Conservation (phyloP, 1,140 invertebrate genomes). For the Drosophila subobscura region DNA sequence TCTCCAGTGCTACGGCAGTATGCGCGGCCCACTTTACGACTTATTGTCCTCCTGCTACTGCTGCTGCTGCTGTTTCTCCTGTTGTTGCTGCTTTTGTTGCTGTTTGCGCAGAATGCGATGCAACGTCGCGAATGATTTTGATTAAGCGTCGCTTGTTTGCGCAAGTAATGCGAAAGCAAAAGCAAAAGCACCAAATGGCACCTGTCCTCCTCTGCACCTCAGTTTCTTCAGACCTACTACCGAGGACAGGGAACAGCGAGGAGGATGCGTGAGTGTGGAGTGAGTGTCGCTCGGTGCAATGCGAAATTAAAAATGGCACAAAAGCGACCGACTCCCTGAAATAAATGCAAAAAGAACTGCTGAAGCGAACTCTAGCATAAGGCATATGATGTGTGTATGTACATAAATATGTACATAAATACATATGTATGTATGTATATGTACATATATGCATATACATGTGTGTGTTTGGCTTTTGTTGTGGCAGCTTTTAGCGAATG, state of each 20-base stretch:
- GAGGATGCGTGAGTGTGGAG: no score
- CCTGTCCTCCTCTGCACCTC: constrained; percentile 10
- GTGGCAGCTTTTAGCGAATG: constrained; percentile 1
- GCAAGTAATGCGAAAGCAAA: constrained; percentile 12
- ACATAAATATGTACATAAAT: no score
- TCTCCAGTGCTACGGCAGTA: neutral
- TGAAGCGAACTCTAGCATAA: constrained; percentile 8
- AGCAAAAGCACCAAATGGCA: constrained; percentile 11
- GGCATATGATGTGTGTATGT: neutral
- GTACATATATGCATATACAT: no score
- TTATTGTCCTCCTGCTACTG: constrained; percentile 55
- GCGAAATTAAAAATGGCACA: constrained; percentile 54
- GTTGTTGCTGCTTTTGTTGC: constrained; percentile 16
- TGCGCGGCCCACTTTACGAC: constrained; percentile 58
- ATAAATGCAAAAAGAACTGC: constrained; percentile 19
- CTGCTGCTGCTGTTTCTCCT: constrained; percentile 30
- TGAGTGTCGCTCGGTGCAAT: constrained; percentile 12
- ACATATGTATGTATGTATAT: no score
- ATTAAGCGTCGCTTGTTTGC: constrained; percentile 69
- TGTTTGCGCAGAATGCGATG: constrained; percentile 52
- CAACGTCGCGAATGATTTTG: constrained; percentile 77
- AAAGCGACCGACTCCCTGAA: constrained; percentile 20
- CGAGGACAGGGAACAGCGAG: no score
- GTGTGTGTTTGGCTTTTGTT: no score
- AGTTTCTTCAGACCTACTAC: neutral